These are phyloP conservation scores for Panurus biarmicus DNA, from an alignment of 2,113 vertebrate genomes.

Conservation along the genomic window DNA sequence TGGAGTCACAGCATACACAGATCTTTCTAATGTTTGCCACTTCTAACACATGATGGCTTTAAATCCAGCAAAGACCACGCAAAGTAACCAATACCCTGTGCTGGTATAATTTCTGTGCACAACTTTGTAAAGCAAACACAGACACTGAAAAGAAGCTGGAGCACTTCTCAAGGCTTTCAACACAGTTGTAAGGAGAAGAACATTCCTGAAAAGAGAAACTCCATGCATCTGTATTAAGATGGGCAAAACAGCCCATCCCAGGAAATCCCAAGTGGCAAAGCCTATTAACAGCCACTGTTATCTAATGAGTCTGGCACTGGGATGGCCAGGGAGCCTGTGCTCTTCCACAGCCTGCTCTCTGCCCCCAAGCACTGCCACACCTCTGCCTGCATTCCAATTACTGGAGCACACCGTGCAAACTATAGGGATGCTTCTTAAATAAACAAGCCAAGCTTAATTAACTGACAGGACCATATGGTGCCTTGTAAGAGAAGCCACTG, in stretches of 20 bases:
- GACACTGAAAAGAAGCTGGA: not conserved
- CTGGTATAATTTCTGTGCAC: not conserved
- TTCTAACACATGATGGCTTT: not conserved
- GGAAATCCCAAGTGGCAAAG: not conserved
- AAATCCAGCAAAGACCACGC: not conserved
- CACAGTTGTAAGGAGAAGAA: not conserved
- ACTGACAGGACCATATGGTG: not conserved
- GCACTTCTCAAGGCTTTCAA: not conserved
- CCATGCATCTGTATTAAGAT: fast-evolving
- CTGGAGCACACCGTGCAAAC: not conserved
- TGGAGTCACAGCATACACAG: not conserved
- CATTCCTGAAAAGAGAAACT: not conserved
- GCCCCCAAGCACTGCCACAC: not conserved
- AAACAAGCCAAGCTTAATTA: not conserved
- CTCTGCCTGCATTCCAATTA: not conserved
- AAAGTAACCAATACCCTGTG: not conserved
- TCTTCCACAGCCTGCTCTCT: not conserved
- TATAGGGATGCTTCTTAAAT: not conserved
- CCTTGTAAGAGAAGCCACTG: not conserved
- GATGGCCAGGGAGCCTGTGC: not conserved
- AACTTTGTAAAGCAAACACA: not conserved
- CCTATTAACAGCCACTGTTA: not conserved
- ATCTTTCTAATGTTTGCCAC: not conserved
- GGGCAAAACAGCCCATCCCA: not conserved
- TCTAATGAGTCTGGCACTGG: not conserved